Base-by-base conservation (phyloP, 2,888 invertebrate species). In the Hybos culiciformis region DNA sequence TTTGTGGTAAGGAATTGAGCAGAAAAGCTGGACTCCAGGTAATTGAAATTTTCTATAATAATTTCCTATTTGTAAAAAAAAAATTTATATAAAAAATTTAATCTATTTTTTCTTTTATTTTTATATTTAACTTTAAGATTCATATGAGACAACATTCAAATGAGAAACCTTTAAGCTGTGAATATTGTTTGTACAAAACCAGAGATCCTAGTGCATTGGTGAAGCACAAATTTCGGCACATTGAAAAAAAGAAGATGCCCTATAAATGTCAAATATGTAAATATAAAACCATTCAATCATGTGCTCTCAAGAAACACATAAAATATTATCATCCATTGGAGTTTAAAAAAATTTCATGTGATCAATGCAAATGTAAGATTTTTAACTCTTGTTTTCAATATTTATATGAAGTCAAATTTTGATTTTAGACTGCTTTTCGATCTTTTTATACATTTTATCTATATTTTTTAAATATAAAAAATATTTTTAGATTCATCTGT, bases 131-230 rank as follows among this genome's bases (percentile, higher is more conserved):
- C 37, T 41, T 31, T 5, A 57, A 76, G 70, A 70, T 83, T 51
- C 85, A 86, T 59, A 67, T 78, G 53, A 67, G 84, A 11, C 81
- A 80, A 51, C 84, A 85, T 53, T 83, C 83, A 0, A 80, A 83
- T 4, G 83, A 83, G 52, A 85, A 84, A 56, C n/a, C n/a, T n/a
- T 76, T 79, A 51, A 71, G 74, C 41, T 86, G 86, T 56, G 71
- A 75, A 26, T 62, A 70, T 18, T 84, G 84, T 55, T 69, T 72
- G 9, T 86, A 80, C 57, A 70, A 71, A 47, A 80, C 83, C 4
- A 77, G 80, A 0, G 84, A 85, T 66, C 83, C 82, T 51, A 84
- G 83, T 58, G 81, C 80, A 4, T 63, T 84, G 42, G 66, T 80
- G 54, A 75, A 70, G 56, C 80, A 74, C 66, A 72, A 63, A 55